A percentile compares a stretch with the other conserved stretches of the same genome.
Evolutionary conservation across 2,113 vertebrate species (phyloP).

Genomic region (Odobenus rosmarus): DNA sequence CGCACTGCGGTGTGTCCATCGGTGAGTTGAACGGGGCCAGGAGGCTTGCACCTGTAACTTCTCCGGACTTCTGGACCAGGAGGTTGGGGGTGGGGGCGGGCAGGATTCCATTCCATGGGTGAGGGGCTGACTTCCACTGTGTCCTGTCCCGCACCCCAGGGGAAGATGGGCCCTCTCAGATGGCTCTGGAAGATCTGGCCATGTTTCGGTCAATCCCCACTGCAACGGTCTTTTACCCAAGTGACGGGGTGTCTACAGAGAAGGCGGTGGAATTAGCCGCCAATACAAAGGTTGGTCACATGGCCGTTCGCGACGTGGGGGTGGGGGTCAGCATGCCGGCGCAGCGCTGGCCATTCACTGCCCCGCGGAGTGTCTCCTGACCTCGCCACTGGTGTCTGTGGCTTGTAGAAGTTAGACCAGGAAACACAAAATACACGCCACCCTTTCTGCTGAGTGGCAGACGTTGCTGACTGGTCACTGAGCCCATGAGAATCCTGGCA

Average conservation of each 20-base stretch:
- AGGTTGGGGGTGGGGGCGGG: not conserved
- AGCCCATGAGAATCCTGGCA: not conserved
- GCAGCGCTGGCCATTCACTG: not conserved
- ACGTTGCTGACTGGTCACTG: fast-evolving
- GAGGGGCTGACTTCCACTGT: not conserved
- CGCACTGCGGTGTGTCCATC: slow-evolving; percentile 96
- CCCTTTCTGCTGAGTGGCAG: not conserved
- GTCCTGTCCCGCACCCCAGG: slow-evolving; percentile 83
- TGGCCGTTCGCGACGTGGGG: not conserved
- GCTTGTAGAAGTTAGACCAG: not conserved
- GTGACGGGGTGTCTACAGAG: slow-evolving; percentile 94
- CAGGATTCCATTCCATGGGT: not conserved
- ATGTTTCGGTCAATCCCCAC: slow-evolving; percentile 94
- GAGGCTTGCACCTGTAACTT: fast-evolving
- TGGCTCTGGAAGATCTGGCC: slow-evolving; percentile 94
- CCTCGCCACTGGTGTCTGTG: not conserved
- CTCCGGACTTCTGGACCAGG: not conserved
- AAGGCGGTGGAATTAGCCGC: slow-evolving; percentile 96
- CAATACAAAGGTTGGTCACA: slow-evolving; percentile 91
- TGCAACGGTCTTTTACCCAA: slow-evolving; percentile 95
- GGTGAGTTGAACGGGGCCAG: slow-evolving; percentile 84
- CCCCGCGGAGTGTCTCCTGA: not conserved
- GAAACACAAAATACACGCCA: not conserved
- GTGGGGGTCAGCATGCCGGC: not conserved
- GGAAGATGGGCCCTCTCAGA: slow-evolving; percentile 96